Percentiles rank a stretch among this genome's conserved stretches.
Evolutionary conservation across 2,113 vertebrate genomes (phyloP).

Genomic region (Cromileptes altivelis): DNA sequence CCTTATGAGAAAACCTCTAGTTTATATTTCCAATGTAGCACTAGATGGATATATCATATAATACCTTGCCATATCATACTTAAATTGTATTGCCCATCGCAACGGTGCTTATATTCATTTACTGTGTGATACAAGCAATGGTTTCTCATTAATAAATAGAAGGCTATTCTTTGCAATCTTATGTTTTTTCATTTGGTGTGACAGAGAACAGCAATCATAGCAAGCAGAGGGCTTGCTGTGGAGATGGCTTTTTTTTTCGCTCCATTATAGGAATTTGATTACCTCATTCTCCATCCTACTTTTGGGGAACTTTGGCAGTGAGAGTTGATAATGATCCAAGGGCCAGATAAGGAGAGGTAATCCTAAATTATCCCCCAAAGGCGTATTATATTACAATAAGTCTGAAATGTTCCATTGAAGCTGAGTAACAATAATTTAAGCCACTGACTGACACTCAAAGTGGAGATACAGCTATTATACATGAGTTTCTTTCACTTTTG

Average conservation of each 20-base stretch:
- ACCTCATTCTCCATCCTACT: not conserved
- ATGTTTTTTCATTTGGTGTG: not conserved
- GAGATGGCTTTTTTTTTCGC: slow-evolving; percentile 1
- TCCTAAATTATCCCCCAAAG: slow-evolving; percentile 8
- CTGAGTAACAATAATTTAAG: slow-evolving; percentile 20
- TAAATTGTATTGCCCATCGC: not conserved
- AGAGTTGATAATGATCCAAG: slow-evolving; percentile 1
- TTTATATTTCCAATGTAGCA: not conserved
- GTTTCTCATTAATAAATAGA: not conserved
- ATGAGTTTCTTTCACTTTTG: slow-evolving; percentile 29
- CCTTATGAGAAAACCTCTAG: no score
- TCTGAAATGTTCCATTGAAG: slow-evolving; percentile 18
- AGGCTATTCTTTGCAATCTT: not conserved
- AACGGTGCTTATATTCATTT: not conserved
- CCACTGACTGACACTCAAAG: slow-evolving; percentile 3
- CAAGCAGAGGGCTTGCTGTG: not conserved
- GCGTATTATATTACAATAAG: not conserved
- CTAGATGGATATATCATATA: not conserved
- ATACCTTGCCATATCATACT: not conserved
- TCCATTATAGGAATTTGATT: slow-evolving; percentile 1
- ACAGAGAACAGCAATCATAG: not conserved
- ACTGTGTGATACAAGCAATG: not conserved
- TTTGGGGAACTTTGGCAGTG: not conserved
- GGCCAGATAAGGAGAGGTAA: slow-evolving; percentile 7
- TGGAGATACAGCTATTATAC: slow-evolving; percentile 25